These are phyloP conservation scores for Timema cristinae DNA, from an alignment of 2,888 invertebrate species.

Conservation along the genomic window DNA sequence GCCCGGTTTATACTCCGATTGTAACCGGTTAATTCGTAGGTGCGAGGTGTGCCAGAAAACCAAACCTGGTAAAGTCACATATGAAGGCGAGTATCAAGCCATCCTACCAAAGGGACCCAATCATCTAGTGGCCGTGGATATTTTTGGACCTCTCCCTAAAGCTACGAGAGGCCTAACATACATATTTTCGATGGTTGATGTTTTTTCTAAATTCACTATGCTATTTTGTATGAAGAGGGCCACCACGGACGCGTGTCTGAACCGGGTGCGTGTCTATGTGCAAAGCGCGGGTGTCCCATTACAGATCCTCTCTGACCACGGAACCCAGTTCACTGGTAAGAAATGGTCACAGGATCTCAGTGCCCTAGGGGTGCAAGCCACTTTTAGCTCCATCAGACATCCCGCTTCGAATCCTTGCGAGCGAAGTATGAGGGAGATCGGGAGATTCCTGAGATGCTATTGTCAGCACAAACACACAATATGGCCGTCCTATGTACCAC, in stretches of 20 bases:
- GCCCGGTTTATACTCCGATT: background rate
- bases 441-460: background rate
- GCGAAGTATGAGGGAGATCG: background rate
- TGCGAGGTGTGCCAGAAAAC: constrained; percentile 3
- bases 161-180: background rate
- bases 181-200: background rate
- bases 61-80: background rate
- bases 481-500: no score
- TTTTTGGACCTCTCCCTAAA: constrained; percentile 4
- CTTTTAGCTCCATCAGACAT: background rate
- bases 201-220: background rate
- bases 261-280: background rate
- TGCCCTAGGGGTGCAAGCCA: background rate
- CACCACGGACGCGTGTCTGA: background rate
- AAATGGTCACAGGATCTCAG: background rate
- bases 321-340: background rate
- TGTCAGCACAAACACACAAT: no score
- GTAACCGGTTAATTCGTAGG: background rate
- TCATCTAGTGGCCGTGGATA: background rate
- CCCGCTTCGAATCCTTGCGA: background rate
- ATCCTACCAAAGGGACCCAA: background rate
- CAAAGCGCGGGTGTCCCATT: background rate
- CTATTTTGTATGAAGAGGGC: no score
- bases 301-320: background rate
- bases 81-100: background rate